A percentile compares a stretch with the other conserved stretches of the same genome.
These are phyloP conservation scores for Podargus strigoides DNA, from an alignment of 2,797 vertebrate species.

Conservation along the genomic window DNA sequence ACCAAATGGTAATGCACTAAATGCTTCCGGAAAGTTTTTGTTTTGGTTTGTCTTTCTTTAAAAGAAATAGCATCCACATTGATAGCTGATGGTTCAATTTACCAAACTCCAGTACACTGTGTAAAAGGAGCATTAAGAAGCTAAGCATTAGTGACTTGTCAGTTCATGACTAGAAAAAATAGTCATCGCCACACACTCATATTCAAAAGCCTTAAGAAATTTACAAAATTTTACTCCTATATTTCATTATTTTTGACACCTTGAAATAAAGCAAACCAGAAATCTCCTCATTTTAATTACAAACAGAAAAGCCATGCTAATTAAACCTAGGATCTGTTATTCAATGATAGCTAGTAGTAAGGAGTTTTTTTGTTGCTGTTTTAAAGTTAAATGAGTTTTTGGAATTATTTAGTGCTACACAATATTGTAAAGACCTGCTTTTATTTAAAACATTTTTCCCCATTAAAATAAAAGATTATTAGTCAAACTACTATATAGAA, in stretches of 20 bases:
- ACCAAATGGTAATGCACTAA: constrained; percentile 29
- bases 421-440: neutral
- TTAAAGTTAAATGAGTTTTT: neutral
- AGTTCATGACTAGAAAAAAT: neutral
- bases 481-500: neutral
- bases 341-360: neutral
- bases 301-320: neutral
- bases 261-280: neutral
- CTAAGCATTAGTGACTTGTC: neutral
- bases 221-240: neutral
- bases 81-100: constrained; percentile 18
- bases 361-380: neutral
- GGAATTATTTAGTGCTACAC: neutral
- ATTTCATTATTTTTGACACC: neutral
- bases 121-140: constrained; percentile 2
- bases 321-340: neutral
- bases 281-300: neutral
- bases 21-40: constrained; percentile 29
- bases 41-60: too few species aligned
- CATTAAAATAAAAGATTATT: neutral
- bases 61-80: constrained; percentile 16
- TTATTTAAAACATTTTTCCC: neutral
- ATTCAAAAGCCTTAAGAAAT: neutral
- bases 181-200: neutral
- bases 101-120: neutral